Conservation (phyloP, 35 echinoderm and acorn worm genomes). For the Diadema setosum region DNA sequence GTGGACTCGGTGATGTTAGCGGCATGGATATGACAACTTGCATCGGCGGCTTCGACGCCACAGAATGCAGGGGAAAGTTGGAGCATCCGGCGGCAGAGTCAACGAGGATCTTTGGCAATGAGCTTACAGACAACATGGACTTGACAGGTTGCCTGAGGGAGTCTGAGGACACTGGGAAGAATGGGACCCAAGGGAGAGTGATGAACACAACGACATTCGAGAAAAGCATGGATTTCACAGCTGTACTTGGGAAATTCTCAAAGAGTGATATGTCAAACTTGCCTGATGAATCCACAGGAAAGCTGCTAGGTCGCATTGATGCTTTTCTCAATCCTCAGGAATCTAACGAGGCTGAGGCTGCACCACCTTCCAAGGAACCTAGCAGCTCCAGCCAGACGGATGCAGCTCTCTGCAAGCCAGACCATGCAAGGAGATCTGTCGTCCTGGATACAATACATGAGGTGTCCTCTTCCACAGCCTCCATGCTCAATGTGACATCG, state of each 20-base stretch:
- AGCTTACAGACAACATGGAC: background rate
- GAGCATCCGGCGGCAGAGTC: background rate
- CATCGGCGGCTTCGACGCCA: background rate
- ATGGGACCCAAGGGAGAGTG: background rate
- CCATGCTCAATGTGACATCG: background rate
- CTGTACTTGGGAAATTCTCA: background rate
- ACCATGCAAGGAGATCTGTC: background rate
- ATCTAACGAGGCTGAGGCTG: background rate
- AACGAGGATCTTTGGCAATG: background rate
- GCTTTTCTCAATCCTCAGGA: background rate
- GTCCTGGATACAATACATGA: slow-evolving; percentile 1
- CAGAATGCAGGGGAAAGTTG: background rate
- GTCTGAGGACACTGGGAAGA: background rate
- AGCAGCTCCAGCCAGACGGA: background rate
- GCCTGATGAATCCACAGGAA: background rate
- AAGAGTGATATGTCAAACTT: background rate
- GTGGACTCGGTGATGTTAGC: background rate
- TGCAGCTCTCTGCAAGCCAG: background rate
- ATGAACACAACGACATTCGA: background rate
- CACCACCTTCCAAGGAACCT: background rate
- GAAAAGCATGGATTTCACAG: background rate
- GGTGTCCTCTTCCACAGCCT: background rate
- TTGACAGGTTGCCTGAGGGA: background rate
- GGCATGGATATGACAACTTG: slow-evolving; percentile 11
- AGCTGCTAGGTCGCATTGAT: background rate